Percentiles rank a stretch among this genome's conserved stretches.
Evolutionary conservation across 1,140 invertebrate genomes (phyloP).

Genomic region (Catajapyx aquilonaris): DNA sequence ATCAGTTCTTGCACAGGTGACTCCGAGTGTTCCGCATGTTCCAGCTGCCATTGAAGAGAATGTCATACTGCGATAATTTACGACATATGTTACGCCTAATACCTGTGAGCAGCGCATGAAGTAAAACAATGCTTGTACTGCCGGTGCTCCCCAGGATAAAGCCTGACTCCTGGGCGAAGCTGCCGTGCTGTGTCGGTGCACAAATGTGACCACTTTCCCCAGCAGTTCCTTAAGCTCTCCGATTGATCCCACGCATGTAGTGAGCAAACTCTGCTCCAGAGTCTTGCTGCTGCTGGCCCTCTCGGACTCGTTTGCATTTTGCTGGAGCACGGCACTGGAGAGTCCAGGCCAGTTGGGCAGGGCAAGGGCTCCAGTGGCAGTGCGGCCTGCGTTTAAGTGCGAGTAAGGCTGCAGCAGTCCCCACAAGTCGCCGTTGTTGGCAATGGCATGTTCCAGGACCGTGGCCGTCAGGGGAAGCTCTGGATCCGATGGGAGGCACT

Average conservation of each 20-base stretch:
- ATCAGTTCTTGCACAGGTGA: slow-evolving; percentile 50
- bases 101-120: slow-evolving; percentile 78
- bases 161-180: slow-evolving; percentile 16
- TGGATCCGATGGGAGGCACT: slow-evolving; percentile 43
- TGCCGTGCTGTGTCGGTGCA: slow-evolving; percentile 16
- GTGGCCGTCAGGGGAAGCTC: slow-evolving; percentile 47
- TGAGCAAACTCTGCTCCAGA: slow-evolving; percentile 49
- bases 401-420: slow-evolving; percentile 71
- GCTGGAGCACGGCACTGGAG: slow-evolving; percentile 10
- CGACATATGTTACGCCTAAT: slow-evolving; percentile 11
- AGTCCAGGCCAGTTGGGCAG: slow-evolving; percentile 61
- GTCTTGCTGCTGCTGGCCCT: slow-evolving; percentile 24
- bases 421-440: slow-evolving; percentile 70
- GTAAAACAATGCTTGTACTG: slow-evolving; percentile 60
- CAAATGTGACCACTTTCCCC: slow-evolving; percentile 25
- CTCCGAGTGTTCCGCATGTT: slow-evolving; percentile 35
- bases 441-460: slow-evolving; percentile 59
- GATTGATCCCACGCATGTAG: slow-evolving; percentile 68
- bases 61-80: slow-evolving; percentile 4
- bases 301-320: slow-evolving; percentile 16
- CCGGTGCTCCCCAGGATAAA: slow-evolving; percentile 35
- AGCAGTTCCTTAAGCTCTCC: slow-evolving; percentile 53
- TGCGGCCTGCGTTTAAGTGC: slow-evolving; percentile 65
- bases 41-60: slow-evolving; percentile 24
- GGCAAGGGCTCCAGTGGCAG: slow-evolving; percentile 62